phyloP scores from a whole-genome alignment of 2,113 vertebrate genomes.

The Ascaphus truei region DNA sequence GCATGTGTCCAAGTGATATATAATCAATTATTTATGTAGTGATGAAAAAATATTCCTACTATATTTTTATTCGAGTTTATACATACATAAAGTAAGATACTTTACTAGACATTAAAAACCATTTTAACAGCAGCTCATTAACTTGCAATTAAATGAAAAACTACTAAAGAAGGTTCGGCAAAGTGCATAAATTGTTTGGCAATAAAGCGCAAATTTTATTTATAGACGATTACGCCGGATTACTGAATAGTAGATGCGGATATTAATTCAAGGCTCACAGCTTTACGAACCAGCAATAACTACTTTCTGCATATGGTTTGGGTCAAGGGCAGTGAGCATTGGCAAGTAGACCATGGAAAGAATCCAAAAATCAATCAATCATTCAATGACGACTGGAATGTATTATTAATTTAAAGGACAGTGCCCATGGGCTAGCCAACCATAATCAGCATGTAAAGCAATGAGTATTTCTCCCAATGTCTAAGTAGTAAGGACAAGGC shows the following conservation, averaged over 20 bases:
- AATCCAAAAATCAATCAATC: conserved; percentile 27
- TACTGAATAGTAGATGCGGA: not conserved
- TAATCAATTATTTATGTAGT: not conserved
- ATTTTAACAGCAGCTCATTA: conserved; percentile 28
- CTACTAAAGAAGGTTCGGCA: conserved; percentile 7
- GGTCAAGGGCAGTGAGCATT: conserved; percentile 23
- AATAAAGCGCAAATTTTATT: conserved; percentile 16
- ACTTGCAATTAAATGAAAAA: conserved; percentile 25
- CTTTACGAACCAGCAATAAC: conserved; percentile 11
- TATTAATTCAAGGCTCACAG: not conserved
- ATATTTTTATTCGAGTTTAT: conserved; percentile 1
- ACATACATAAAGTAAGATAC: conserved; percentile 18
- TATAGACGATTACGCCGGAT: not conserved
- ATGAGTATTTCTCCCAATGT: not conserved
- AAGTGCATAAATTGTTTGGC: conserved; percentile 3
- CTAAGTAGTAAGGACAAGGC: not conserved
- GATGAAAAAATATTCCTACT: conserved; percentile 1
- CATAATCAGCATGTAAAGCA: conserved; percentile 19
- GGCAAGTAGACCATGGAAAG: conserved; percentile 12
- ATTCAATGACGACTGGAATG: not conserved
- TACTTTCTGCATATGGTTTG: not conserved
- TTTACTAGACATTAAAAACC: conserved; percentile 29
- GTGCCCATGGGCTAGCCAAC: conserved; percentile 21
- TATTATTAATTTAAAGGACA: conserved; percentile 32
- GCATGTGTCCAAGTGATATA: too few relatives aligned